phyloP scores from a whole-genome alignment of 2,888 invertebrate species.

The Rhogogaster chlorosoma region DNA sequence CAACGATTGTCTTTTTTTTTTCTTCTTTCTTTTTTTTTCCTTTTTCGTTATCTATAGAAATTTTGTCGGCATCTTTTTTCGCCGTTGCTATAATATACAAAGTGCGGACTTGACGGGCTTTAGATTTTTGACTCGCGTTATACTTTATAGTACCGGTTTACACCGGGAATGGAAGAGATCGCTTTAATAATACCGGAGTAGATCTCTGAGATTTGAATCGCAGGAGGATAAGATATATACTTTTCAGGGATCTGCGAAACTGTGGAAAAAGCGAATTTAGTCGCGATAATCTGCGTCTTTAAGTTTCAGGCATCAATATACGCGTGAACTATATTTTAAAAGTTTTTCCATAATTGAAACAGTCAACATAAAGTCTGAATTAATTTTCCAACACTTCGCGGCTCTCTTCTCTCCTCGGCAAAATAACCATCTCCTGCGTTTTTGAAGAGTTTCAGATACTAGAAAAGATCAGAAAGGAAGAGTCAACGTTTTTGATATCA shows the following conservation, averaged over 20 bases:
- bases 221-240: not conserved
- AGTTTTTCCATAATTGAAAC: not conserved
- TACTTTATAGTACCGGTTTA: not conserved
- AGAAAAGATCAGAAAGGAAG: too few species aligned
- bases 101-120: not conserved
- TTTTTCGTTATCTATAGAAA: not conserved
- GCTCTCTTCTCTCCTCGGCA: too few species aligned
- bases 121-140: slow-evolving; percentile 28
- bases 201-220: not conserved
- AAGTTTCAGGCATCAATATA: too few species aligned
- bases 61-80: slow-evolving; percentile 29
- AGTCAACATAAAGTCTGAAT: not conserved
- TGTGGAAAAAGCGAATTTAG: too few species aligned
- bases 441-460: not conserved
- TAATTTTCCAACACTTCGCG: not conserved
- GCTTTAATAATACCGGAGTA: not conserved
- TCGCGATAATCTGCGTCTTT: too few species aligned
- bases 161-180: not conserved
- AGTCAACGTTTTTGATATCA: too few species aligned
- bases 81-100: not conserved
- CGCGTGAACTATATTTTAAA: not conserved
- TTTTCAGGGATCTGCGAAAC: not conserved
- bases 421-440: not conserved
- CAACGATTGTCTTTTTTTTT: slow-evolving; percentile 41
- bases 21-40: not conserved